Evolutionary conservation across 2,888 invertebrate species (phyloP), one percentile per base, ranked within the genome.

Genomic region (Cataglyphis livida): DNA sequence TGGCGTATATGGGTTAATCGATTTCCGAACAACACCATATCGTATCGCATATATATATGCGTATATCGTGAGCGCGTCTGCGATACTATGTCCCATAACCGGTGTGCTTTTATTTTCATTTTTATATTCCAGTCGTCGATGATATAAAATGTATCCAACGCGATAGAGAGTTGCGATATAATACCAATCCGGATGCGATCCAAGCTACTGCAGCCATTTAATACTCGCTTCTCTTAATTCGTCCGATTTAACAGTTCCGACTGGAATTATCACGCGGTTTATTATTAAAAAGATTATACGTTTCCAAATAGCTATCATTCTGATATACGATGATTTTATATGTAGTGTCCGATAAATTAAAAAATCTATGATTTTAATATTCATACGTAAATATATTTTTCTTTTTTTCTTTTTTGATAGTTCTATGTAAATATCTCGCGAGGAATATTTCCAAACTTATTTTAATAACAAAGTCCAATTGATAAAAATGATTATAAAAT

Each of bases 181-280:
- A 61, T 12, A 21, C 51, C 51, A n/a, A 51, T 51, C 65, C 41
- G 59, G 12, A 68, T 68, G 28, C 71, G 81, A 85, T 84, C 61
- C 68, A 57, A 64, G 66, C 85, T 79, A 83, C 83, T 84, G 74
- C 68, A 73, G 48, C 83, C 48, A 38, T 76, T 87, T 89, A 89
- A 89, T 78, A 83, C 81, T 81, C 78, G 83, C 83, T 84, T 64
- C 84, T 87, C 81, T 87, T 85, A 89, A 89, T 89, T 88, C 85
- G 79, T 81, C 32, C 84, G 89, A 82, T 86, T 81, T 88, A 89
- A 86, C 84, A 86, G 84, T 73, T 82, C 78, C 71, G 75, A 59
- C 74, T 65, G 44, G 65, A 83, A 89, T 86, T 82, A 86, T 85
- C 59, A 75, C 38, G 48, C 35, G 35, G 54, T 64, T 61, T 41